phyloP scores from a whole-genome alignment of 2,888 invertebrate genomes.

The Colostygia pectinataria region DNA sequence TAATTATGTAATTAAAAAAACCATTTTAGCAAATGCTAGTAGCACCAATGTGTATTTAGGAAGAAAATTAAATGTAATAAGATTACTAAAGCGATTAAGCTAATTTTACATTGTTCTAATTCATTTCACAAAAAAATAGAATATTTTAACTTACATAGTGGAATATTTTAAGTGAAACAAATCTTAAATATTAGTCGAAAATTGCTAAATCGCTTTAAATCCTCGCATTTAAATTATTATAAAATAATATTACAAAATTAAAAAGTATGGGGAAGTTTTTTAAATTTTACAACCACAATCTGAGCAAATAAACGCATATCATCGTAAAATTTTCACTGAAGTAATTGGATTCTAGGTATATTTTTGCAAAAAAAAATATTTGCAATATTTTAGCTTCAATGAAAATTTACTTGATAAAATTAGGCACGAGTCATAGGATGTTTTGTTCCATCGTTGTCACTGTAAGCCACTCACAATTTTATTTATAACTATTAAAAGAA shows the following conservation, averaged over 20 bases:
- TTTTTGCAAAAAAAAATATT: constrained; percentile 10
- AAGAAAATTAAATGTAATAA: constrained; percentile 35
- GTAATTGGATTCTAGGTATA: not conserved
- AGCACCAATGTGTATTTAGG: constrained; percentile 70
- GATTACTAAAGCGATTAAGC: constrained; percentile 7
- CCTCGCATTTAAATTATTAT: constrained; percentile 11
- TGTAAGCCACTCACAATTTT: constrained; percentile 22
- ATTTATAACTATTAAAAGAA: constrained; percentile 28
- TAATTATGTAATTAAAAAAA: constrained; percentile 23
- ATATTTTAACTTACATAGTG: too few species aligned
- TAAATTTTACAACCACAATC: constrained; percentile 66
- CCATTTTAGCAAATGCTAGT: constrained; percentile 61
- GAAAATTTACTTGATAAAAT: constrained; percentile 47
- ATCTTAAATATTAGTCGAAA: not conserved
- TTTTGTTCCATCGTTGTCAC: constrained; percentile 28
- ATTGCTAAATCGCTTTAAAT: constrained; percentile 3
- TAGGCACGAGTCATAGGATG: constrained; percentile 70
- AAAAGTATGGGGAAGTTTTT: constrained; percentile 35
- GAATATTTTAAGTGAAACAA: too few species aligned
- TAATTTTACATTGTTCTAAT: not conserved
- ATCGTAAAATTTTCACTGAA: constrained; percentile 40
- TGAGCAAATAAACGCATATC: constrained; percentile 66
- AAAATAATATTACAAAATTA: constrained; percentile 36
- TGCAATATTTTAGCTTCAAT: constrained; percentile 24
- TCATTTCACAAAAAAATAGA: too few species aligned